phyloP scores from a whole-genome alignment of 2,113 vertebrate species.

The Cepphus grylle region DNA sequence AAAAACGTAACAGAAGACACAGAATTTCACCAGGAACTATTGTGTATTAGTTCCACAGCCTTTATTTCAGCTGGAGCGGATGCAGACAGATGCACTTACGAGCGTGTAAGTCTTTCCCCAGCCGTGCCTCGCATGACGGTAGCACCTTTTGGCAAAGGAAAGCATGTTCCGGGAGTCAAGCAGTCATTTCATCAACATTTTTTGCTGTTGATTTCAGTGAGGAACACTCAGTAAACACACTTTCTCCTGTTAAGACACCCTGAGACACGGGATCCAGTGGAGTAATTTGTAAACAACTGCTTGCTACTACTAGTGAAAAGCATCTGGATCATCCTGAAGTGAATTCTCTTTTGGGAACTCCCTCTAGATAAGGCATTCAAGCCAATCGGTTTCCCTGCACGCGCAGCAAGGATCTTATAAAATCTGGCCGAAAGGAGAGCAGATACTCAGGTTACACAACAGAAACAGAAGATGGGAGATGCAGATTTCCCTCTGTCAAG shows the following conservation, averaged over 20 bases:
- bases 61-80: neutral
- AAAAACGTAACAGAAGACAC: neutral
- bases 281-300: neutral
- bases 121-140: neutral
- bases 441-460: neutral
- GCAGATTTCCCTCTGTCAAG: neutral
- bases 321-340: neutral
- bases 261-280: neutral
- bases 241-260: neutral
- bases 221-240: neutral
- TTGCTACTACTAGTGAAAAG: neutral
- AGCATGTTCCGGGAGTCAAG: neutral
- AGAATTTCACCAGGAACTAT: neutral
- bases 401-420: neutral
- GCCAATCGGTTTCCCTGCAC: neutral
- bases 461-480: neutral
- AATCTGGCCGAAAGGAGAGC: neutral
- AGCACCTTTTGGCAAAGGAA: neutral
- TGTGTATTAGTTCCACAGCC: neutral
- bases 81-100: neutral
- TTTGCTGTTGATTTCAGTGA: neutral
- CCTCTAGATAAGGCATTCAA: neutral
- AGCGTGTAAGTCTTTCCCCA: neutral
- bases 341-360: neutral
- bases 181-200: neutral